A percentile compares a stretch with the other conserved stretches of the same genome.
Evolutionary conservation across 1,140 invertebrate species (phyloP).

Genomic region (Drosophila nebulosa): DNA sequence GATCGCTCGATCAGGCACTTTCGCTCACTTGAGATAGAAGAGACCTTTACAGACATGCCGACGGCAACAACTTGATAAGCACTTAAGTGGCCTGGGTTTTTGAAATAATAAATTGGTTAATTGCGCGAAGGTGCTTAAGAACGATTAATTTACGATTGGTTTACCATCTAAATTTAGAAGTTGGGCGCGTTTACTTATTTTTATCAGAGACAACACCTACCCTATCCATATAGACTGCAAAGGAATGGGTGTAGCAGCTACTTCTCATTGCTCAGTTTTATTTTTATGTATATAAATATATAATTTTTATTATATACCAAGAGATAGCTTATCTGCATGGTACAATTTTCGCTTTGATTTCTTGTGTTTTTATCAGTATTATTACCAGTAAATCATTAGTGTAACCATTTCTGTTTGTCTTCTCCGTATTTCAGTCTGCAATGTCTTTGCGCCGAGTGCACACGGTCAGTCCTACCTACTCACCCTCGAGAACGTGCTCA

Average conservation of each 20-base stretch:
- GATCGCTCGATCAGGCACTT: not conserved
- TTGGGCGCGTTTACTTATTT: not conserved
- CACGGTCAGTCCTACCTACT: constrained; percentile 66
- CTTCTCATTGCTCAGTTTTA: not conserved
- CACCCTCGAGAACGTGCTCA: constrained; percentile 66
- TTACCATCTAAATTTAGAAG: not conserved
- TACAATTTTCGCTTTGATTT: not conserved
- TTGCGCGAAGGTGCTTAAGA: not conserved
- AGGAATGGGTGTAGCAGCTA: not conserved
- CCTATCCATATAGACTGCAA: not conserved
- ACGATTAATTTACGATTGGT: not conserved
- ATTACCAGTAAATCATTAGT: constrained; percentile 5
- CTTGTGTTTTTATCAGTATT: not conserved
- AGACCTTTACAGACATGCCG: not conserved
- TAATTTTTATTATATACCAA: not conserved
- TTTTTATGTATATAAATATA: not conserved
- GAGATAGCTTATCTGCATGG: not conserved
- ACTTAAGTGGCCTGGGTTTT: not conserved
- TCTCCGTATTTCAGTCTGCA: constrained; percentile 69
- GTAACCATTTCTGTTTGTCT: constrained; percentile 9
- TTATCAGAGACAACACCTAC: not conserved
- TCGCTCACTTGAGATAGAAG: not conserved
- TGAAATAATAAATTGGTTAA: constrained; percentile 1
- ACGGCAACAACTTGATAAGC: not conserved
- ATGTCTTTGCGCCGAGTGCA: constrained; percentile 40